phyloP scores from a whole-genome alignment of 2,797 vertebrate genomes.

The Lerista edwardsae region DNA sequence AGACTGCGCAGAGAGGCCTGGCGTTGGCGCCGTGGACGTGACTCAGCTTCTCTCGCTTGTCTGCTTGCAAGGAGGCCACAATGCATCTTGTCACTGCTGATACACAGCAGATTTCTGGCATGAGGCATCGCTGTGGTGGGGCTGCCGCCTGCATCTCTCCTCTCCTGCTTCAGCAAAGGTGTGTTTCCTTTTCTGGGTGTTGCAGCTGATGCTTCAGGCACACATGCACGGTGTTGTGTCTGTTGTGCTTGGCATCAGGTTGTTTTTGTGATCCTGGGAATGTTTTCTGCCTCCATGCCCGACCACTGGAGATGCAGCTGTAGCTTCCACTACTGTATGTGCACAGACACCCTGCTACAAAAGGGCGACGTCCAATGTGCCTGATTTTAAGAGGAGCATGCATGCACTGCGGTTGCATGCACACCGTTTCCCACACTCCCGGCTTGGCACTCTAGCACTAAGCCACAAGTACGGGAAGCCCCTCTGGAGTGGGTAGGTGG shows the following conservation, averaged over 20 bases:
- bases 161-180: fast-evolving
- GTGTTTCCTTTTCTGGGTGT: fast-evolving
- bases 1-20: not conserved
- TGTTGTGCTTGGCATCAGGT: no score
- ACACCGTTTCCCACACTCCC: not conserved
- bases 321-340: no score
- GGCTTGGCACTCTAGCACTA: not conserved
- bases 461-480: not conserved
- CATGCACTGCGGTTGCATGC: not conserved
- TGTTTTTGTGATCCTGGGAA: no score
- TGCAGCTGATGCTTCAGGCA: fast-evolving
- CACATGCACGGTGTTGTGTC: no score
- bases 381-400: not conserved
- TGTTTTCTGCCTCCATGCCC: no score
- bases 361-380: no score
- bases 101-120: not conserved
- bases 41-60: not conserved
- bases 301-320: no score
- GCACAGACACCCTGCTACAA: not conserved
- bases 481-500: not conserved
- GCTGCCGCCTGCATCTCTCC: no score
- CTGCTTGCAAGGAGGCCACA: not conserved
- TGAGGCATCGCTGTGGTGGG: not conserved
- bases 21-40: not conserved
- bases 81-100: not conserved